Percentiles rank a stretch among this genome's conserved stretches.
Evolutionary conservation across 2,797 vertebrate genomes (phyloP).

Genomic region (Hydrocynus forskahlii): DNA sequence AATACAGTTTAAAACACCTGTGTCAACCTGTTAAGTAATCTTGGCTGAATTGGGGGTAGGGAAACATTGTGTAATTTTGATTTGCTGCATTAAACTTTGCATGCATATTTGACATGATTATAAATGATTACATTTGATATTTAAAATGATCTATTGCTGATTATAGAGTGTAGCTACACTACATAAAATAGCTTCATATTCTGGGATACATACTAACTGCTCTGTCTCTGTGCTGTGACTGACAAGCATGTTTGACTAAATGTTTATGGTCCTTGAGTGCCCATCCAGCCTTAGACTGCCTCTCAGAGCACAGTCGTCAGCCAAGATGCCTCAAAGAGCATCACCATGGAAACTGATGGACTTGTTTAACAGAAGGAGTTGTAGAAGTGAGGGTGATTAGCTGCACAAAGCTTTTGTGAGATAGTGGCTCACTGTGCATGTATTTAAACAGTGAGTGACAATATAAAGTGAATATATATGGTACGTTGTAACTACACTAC

Average conservation of each 20-base stretch:
- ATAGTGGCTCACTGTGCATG: conserved; percentile 6
- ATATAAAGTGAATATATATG: not conserved
- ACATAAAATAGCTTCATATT: not conserved
- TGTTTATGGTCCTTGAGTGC: conserved; percentile 17
- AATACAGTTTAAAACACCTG: not conserved
- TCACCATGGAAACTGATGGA: conserved; percentile 34
- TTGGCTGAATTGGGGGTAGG: too few species aligned
- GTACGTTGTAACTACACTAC: not conserved
- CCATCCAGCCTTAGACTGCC: not conserved
- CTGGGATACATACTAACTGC: not conserved
- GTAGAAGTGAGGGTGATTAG: conserved; percentile 12
- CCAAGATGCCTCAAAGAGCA: conserved; percentile 24
- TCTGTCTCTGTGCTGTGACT: conserved; percentile 3
- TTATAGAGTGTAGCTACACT: not conserved
- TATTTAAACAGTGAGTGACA: conserved; percentile 8
- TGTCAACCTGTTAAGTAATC: too few species aligned
- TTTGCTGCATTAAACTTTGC: not conserved
- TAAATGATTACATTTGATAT: too few species aligned
- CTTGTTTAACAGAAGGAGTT: conserved; percentile 10
- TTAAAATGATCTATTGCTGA: too few species aligned
- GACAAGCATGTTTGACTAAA: conserved; percentile 13
- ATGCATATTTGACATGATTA: not conserved
- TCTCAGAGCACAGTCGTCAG: conserved; percentile 4
- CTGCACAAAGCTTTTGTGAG: conserved; percentile 17
- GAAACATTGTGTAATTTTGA: not conserved